Conservation (phyloP, 2,113 vertebrate genomes). For the Proteles cristata region DNA sequence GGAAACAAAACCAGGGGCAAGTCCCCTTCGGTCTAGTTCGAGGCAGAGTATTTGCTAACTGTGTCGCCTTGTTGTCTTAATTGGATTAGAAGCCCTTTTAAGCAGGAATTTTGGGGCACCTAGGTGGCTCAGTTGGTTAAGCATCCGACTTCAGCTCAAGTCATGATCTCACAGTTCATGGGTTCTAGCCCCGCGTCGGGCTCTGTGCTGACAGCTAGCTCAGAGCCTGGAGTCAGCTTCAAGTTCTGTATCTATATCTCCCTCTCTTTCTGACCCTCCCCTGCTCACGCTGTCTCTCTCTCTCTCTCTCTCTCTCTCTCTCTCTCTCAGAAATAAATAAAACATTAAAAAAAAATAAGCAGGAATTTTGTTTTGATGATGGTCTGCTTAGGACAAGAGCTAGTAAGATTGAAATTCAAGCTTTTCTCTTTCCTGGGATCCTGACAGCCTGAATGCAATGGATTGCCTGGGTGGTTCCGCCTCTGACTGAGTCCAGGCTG, state of each 20-base stretch:
- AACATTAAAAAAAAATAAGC: neutral
- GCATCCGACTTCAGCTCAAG: too few species aligned
- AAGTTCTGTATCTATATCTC: too few species aligned
- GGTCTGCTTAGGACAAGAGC: slow-evolving; percentile 26
- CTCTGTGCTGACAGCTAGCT: too few species aligned
- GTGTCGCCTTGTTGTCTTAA: neutral
- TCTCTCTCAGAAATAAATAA: too few species aligned
- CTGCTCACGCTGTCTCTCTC: too few species aligned
- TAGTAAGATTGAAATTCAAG: neutral
- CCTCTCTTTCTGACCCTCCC: too few species aligned
- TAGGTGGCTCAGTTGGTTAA: too few species aligned
- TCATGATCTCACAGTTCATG: too few species aligned
- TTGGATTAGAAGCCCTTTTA: neutral
- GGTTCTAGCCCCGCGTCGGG: too few species aligned
- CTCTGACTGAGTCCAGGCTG: neutral
- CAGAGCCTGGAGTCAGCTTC: too few species aligned
- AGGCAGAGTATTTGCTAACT: neutral
- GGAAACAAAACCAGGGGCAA: neutral
- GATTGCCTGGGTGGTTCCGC: neutral
- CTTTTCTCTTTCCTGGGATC: slow-evolving; percentile 28
- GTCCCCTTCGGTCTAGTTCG: neutral
- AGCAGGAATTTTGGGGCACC: neutral
- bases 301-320: too few species aligned
- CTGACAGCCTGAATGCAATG: neutral
- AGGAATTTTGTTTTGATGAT: slow-evolving; percentile 47